A percentile compares a stretch with the other conserved stretches of the same genome.
phyloP scores from a whole-genome alignment of 64 coral and sea anemone species.

The Montipora efflorescens region DNA sequence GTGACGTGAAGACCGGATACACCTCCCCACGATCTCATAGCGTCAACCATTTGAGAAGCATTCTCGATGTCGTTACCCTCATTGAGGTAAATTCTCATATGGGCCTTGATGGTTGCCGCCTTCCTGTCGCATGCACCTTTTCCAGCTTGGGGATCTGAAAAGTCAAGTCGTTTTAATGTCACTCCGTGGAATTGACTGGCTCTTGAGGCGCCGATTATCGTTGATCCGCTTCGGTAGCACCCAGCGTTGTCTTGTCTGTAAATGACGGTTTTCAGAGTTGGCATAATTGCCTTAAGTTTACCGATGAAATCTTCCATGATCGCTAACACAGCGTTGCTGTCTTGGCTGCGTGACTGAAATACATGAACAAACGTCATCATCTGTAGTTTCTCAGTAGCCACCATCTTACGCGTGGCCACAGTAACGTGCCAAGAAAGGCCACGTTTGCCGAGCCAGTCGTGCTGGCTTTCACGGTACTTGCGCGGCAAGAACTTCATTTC shows the following conservation, averaged over 20 bases:
- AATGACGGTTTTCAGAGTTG: constrained; percentile 4
- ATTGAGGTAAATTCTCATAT: constrained; percentile 5
- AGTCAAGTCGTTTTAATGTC: constrained; percentile 37
- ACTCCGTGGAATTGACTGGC: constrained; percentile 26
- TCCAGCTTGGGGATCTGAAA: constrained; percentile 47
- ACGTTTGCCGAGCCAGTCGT: constrained; percentile 18
- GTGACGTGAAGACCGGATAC: neutral
- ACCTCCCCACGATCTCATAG: neutral
- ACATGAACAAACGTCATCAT: constrained; percentile 52
- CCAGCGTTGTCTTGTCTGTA: constrained; percentile 60
- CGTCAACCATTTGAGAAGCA: neutral
- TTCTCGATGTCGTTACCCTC: constrained; percentile 16
- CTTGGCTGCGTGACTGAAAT: constrained; percentile 41
- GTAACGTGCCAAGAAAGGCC: constrained; percentile 44
- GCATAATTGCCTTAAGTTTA: constrained; percentile 53
- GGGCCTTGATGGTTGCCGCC: constrained; percentile 39
- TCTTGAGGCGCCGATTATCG: constrained; percentile 1
- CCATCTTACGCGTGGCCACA: constrained; percentile 5
- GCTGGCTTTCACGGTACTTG: constrained; percentile 42
- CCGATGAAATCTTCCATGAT: constrained; percentile 25
- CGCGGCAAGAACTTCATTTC: constrained; percentile 40
- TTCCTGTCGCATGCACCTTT: constrained; percentile 55
- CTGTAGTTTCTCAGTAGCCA: neutral
- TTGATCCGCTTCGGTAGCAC: constrained; percentile 20
- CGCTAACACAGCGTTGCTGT: constrained; percentile 17